Conservation (phyloP, 2,113 vertebrate species). For the Caretta caretta region DNA sequence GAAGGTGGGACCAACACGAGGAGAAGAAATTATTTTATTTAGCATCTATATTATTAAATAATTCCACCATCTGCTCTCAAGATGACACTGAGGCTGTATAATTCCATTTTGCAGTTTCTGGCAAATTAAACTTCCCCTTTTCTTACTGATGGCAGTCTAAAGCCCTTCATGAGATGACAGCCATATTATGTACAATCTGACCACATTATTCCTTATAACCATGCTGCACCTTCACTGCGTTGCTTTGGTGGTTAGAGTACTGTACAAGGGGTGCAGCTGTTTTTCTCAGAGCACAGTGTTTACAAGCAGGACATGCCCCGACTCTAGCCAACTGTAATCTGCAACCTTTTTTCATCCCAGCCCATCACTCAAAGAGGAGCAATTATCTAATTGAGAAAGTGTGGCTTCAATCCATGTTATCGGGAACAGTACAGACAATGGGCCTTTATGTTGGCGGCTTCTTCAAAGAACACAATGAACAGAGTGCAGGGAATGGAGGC, state of each 20-base stretch:
- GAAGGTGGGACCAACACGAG: not conserved
- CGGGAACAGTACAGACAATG: not conserved
- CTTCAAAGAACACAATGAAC: not conserved
- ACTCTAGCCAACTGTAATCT: accelerated
- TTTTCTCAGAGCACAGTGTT: not conserved
- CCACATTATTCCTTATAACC: not conserved
- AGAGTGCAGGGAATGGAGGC: not conserved
- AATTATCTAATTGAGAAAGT: not conserved
- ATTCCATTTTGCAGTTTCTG: not conserved
- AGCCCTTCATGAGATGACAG: not conserved
- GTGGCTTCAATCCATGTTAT: not conserved
- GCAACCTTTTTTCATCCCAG: not conserved
- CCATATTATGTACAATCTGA: not conserved
- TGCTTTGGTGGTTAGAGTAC: not conserved
- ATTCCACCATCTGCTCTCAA: not conserved
- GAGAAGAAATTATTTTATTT: not conserved
- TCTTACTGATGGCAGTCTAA: not conserved
- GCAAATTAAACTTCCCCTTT: not conserved
- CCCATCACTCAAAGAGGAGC: not conserved
- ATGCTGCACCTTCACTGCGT: not conserved
- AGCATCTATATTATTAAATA: not conserved
- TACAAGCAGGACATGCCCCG: not conserved
- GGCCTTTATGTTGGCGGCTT: not conserved
- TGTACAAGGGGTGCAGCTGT: not conserved
- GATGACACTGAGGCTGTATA: not conserved